Evolutionary conservation across 2,113 vertebrate species (phyloP).

Genomic region (Laticauda laticaudata): DNA sequence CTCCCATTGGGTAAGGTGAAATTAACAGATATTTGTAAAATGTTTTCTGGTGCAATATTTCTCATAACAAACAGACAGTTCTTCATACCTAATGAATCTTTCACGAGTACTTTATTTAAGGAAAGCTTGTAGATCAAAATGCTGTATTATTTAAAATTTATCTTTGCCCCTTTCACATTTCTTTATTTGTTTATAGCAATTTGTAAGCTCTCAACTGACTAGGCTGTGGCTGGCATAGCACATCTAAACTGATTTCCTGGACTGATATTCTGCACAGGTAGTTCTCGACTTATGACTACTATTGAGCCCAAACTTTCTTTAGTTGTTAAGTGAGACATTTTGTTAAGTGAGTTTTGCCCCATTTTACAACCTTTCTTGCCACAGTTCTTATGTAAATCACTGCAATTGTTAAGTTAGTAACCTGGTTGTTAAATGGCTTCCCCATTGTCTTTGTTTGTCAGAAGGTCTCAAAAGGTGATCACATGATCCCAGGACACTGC

Average conservation of each 20-base stretch:
- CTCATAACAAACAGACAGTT: slow-evolving; percentile 7
- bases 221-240: background rate
- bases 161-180: background rate
- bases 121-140: slow-evolving; percentile 30
- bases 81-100: slow-evolving; percentile 24
- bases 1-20: slow-evolving; percentile 86
- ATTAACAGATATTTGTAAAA: slow-evolving; percentile 21
- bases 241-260: background rate
- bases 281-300: background rate
- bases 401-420: background rate
- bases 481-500: background rate
- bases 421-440: background rate
- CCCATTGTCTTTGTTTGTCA: background rate
- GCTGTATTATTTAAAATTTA: slow-evolving; percentile 30
- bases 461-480: background rate
- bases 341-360: background rate
- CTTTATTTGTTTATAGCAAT: background rate
- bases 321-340: background rate
- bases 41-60: slow-evolving; percentile 30
- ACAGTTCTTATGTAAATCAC: background rate
- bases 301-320: background rate
- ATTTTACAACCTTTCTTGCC: background rate
- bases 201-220: background rate
- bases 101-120: slow-evolving; percentile 27
- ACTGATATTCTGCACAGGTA: background rate